Percentiles rank a stretch among this genome's conserved stretches.
Conservation (phyloP, 2,888 invertebrate species). For the Acleris laterana region DNA sequence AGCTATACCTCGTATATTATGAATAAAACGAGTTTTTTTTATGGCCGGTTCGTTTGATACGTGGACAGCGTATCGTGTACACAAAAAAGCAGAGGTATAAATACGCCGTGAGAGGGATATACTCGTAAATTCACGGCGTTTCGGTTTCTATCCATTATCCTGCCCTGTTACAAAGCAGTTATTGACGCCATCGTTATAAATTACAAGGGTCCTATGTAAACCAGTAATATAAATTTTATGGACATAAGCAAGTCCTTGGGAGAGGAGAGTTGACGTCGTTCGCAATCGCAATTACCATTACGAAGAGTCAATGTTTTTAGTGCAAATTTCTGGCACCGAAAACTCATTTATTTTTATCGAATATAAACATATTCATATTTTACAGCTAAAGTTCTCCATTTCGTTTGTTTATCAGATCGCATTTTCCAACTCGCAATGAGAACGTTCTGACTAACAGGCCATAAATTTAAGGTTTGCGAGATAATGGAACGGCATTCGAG, state of each 20-base stretch:
- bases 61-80: conserved; percentile 20
- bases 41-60: conserved; percentile 22
- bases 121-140: conserved; percentile 42
- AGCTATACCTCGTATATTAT: conserved; percentile 30
- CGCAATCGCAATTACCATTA: conserved; percentile 10
- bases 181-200: conserved; percentile 64
- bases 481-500: conserved; percentile 4
- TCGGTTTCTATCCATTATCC: conserved; percentile 41
- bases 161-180: conserved; percentile 47
- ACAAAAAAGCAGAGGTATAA: conserved; percentile 16
- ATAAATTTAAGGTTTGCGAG: conserved; percentile 15
- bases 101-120: conserved; percentile 12
- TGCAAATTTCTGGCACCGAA: conserved; percentile 3
- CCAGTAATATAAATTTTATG: conserved; percentile 45
- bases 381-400: neutral
- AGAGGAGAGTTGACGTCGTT: conserved; percentile 2
- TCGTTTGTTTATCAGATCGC: conserved; percentile 11
- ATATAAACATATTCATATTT: conserved; percentile 18
- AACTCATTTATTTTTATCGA: conserved; percentile 11
- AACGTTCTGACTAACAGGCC: conserved; percentile 12
- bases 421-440: conserved; percentile 5
- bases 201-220: conserved; percentile 67
- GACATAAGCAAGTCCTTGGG: conserved; percentile 10
- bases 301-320: conserved; percentile 23
- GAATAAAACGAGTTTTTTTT: conserved; percentile 34